phyloP scores from a whole-genome alignment of 2,888 invertebrate species.

The Caenorhabditis sp. region DNA sequence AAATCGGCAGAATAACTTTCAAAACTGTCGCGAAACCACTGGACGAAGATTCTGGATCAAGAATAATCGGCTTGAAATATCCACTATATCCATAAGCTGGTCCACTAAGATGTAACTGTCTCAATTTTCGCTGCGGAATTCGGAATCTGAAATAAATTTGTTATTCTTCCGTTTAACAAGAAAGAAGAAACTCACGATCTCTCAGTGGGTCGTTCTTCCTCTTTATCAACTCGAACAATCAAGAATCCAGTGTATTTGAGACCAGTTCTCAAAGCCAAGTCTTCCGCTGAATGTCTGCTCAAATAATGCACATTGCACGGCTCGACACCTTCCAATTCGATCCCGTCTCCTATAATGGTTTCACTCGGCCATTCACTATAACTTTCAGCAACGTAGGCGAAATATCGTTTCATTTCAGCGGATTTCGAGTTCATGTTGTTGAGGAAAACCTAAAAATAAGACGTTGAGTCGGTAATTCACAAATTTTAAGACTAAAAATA shows the following conservation, averaged over 20 bases:
- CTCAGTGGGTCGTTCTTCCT: conserved; percentile 39
- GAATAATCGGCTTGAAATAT: conserved; percentile 67
- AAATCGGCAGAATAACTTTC: conserved; percentile 34
- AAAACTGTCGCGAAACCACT: conserved; percentile 19
- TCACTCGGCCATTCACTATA: conserved; percentile 59
- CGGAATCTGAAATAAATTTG: background rate
- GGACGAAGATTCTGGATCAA: conserved; percentile 39
- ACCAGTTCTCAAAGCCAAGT: conserved; percentile 56
- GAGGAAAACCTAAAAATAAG: conserved; percentile 49
- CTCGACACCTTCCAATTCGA: conserved; percentile 40
- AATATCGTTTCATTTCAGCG: conserved; percentile 55
- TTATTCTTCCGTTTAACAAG: background rate
- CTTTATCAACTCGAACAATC: conserved; percentile 69
- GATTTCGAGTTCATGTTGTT: conserved; percentile 61
- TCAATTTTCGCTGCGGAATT: conserved; percentile 19
- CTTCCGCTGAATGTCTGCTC: conserved; percentile 60
- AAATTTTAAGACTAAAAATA: too few species aligned
- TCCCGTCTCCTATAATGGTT: conserved; percentile 68
- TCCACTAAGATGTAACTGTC: conserved; percentile 50
- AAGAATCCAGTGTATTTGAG: conserved; percentile 70
- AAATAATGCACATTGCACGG: conserved; percentile 65
- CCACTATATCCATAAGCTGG: conserved; percentile 67
- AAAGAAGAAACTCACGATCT: background rate
- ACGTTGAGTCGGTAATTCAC: too few species aligned
- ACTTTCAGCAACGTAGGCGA: conserved; percentile 71